phyloP scores from a whole-genome alignment of 2,797 vertebrate species.

The Amblyraja radiata region DNA sequence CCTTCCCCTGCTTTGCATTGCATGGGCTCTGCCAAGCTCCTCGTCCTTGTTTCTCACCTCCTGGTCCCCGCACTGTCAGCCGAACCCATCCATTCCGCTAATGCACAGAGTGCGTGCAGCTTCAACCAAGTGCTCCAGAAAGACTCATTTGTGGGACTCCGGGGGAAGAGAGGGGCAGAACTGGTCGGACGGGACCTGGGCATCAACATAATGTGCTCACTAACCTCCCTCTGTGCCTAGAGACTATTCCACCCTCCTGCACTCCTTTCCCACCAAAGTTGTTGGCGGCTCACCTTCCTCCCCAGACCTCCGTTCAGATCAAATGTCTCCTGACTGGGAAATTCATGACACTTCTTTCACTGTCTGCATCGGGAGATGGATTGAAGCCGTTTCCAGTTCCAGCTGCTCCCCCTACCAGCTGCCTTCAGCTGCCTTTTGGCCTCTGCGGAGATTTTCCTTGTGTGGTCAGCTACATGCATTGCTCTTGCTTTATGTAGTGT shows the following conservation, averaged over 20 bases:
- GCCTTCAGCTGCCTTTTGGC: not conserved
- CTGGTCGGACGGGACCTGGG: too few species aligned
- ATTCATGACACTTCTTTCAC: not conserved
- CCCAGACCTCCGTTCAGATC: not conserved
- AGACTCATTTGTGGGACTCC: too few species aligned
- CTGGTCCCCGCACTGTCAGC: not conserved
- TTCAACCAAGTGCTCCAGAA: too few species aligned
- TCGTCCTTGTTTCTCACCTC: not conserved
- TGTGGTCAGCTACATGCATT: not conserved
- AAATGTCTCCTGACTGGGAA: not conserved
- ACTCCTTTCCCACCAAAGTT: not conserved
- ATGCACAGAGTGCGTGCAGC: too few species aligned
- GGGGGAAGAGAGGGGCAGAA: too few species aligned
- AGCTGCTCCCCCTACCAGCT: not conserved
- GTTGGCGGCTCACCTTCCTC: not conserved
- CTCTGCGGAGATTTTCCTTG: not conserved
- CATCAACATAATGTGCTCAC: too few species aligned
- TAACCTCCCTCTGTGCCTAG: too few species aligned
- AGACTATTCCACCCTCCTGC: too few species aligned
- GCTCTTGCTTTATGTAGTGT: not conserved
- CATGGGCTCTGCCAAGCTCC: not conserved
- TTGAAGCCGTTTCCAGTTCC: not conserved
- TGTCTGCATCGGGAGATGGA: too few species aligned
- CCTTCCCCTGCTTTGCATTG: not conserved
- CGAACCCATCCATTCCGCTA: too few species aligned